phyloP scores from a whole-genome alignment of 2,888 invertebrate genomes.

The Caenorhabditis macrosperma region DNA sequence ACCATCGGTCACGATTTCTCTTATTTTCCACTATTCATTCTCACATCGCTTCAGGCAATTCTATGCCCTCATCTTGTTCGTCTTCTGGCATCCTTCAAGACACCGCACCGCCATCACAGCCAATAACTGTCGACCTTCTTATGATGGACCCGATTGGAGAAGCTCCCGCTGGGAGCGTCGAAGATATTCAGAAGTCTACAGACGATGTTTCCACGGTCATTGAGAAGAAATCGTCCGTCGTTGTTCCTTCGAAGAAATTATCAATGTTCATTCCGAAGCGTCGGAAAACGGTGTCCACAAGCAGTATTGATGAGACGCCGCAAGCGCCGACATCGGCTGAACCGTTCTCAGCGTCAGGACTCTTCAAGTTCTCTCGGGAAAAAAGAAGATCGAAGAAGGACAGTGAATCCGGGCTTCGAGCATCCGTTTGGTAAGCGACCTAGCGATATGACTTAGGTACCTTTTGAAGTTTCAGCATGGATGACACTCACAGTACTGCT shows the following conservation, averaged over 20 bases:
- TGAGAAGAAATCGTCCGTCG: constrained; percentile 27
- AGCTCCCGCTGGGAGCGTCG: constrained; percentile 9
- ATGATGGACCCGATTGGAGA: constrained; percentile 62
- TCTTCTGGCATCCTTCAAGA: constrained; percentile 60
- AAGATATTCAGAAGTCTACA: constrained; percentile 25
- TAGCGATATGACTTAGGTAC: not conserved
- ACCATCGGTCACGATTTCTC: not conserved
- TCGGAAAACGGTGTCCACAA: constrained; percentile 60
- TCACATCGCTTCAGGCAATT: constrained; percentile 53
- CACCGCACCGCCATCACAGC: constrained; percentile 16
- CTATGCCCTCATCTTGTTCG: constrained; percentile 62
- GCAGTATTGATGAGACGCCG: constrained; percentile 49
- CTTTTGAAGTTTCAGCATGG: constrained; percentile 63
- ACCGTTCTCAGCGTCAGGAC: constrained; percentile 46
- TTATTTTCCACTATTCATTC: not conserved
- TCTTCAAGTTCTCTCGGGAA: constrained; percentile 56
- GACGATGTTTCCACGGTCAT: constrained; percentile 18
- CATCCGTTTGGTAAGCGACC: constrained; percentile 43
- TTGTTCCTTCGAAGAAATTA: constrained; percentile 49
- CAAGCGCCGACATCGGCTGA: constrained; percentile 21
- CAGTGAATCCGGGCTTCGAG: constrained; percentile 28
- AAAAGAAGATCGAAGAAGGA: constrained; percentile 57
- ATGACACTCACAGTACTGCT: constrained; percentile 73
- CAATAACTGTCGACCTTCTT: constrained; percentile 42
- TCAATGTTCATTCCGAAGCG: constrained; percentile 67